Percentiles rank a stretch among this genome's conserved stretches.
These are phyloP conservation scores for Lasioglossum pauxillum DNA, from an alignment of 2,888 invertebrate genomes.

Conservation along the genomic window DNA sequence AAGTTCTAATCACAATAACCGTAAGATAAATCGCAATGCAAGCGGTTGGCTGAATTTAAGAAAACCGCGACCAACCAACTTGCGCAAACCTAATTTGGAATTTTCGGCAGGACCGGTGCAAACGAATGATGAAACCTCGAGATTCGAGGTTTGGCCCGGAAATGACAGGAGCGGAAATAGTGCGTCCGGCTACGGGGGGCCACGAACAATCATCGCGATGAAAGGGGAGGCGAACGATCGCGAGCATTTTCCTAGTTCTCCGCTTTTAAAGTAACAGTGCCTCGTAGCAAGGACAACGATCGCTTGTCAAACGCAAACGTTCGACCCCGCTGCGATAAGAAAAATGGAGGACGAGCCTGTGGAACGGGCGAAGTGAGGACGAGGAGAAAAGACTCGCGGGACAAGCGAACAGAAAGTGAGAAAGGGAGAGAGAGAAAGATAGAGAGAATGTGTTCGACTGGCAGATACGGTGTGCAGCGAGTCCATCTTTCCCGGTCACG, in stretches of 20 bases:
- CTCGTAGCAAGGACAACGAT: slow-evolving; percentile 23
- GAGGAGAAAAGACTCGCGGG: neutral
- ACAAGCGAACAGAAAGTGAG: neutral
- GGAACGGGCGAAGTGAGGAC: neutral
- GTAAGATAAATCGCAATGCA: no score
- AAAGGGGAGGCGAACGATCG: slow-evolving; percentile 14
- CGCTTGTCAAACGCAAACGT: slow-evolving; percentile 64
- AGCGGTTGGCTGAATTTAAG: no score
- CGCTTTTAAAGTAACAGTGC: slow-evolving; percentile 9
- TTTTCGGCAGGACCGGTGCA: neutral
- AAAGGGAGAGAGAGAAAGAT: neutral
- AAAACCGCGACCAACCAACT: no score
- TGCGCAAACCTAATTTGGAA: neutral
- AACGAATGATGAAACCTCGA: neutral
- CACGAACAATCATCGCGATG: neutral
- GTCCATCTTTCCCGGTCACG: slow-evolving; percentile 52
- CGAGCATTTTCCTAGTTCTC: neutral
- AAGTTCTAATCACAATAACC: no score
- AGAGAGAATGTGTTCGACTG: neutral
- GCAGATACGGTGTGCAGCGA: slow-evolving; percentile 1
- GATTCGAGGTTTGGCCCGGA: slow-evolving; percentile 23
- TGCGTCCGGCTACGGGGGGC: slow-evolving; percentile 34
- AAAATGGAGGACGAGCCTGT: slow-evolving; percentile 40
- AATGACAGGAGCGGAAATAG: slow-evolving; percentile 32
- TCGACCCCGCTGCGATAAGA: slow-evolving; percentile 40